A percentile compares a stretch with the other conserved stretches of the same genome.
phyloP scores from a whole-genome alignment of 2,888 invertebrate species.

The Julus scandinavius region DNA sequence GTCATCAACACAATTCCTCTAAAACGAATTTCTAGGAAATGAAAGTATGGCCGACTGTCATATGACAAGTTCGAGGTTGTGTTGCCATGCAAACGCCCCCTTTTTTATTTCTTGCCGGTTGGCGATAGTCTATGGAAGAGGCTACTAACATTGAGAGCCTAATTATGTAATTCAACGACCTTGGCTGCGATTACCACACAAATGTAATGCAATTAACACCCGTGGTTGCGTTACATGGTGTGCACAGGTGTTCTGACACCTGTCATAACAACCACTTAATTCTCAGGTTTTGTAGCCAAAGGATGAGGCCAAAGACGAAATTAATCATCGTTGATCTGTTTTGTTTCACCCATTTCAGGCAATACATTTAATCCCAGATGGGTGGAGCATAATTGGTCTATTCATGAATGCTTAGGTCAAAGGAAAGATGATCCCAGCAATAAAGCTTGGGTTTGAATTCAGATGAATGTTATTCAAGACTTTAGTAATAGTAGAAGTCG shows the following conservation, averaged over 20 bases:
- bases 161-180: not conserved
- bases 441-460: no score
- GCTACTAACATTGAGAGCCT: not conserved
- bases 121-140: not conserved
- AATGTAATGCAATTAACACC: not conserved
- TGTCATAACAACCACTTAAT: not conserved
- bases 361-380: no score
- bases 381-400: no score
- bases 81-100: slow-evolving; percentile 12
- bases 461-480: no score
- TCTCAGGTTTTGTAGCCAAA: no score
- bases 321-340: no score
- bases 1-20: not conserved
- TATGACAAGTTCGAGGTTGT: slow-evolving; percentile 13
- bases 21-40: not conserved
- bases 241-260: not conserved
- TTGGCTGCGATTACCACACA: not conserved
- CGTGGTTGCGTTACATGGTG: not conserved
- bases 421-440: no score
- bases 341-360: no score
- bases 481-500: no score
- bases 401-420: no score
- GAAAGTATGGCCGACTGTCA: slow-evolving; percentile 10
- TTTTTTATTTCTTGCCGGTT: not conserved
- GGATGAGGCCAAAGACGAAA: no score